phyloP scores from a whole-genome alignment of 2,888 invertebrate species.

The Cheilosia vernalis region DNA sequence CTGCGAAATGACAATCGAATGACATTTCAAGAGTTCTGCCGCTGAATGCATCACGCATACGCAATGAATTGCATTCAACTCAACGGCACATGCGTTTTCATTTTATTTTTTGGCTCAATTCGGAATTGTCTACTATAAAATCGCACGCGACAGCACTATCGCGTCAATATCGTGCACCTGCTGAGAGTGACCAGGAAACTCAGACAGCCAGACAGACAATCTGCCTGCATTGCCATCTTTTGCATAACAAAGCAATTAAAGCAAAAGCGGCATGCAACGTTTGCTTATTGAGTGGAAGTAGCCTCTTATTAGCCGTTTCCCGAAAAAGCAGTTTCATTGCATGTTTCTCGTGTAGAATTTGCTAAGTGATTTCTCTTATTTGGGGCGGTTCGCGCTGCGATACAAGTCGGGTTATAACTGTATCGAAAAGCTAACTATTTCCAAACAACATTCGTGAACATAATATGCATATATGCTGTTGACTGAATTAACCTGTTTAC shows the following conservation, averaged over 20 bases:
- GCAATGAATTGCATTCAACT: conserved; percentile 4
- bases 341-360: conserved; percentile 17
- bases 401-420: conserved; percentile 6
- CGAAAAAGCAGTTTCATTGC: conserved; percentile 23
- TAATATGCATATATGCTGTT: background rate
- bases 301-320: conserved; percentile 31
- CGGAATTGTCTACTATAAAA: conserved; percentile 46
- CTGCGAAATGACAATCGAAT: conserved; percentile 10
- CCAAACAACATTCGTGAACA: background rate
- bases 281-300: conserved; percentile 49
- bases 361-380: conserved; percentile 12
- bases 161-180: conserved; percentile 19
- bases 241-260: conserved; percentile 46
- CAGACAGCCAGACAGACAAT: conserved; percentile 13
- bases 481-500: conserved; percentile 47
- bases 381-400: background rate
- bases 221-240: conserved; percentile 37
- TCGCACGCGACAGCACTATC: background rate
- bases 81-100: conserved; percentile 12
- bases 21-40: conserved; percentile 32
- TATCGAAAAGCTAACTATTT: conserved; percentile 17
- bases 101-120: conserved; percentile 13
- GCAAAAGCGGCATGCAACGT: conserved; percentile 33
- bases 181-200: conserved; percentile 47
- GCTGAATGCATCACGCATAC: conserved; percentile 13